Base-by-base conservation (phyloP, 1,140 invertebrate genomes). In the Cyphomyrmex costatus region DNA sequence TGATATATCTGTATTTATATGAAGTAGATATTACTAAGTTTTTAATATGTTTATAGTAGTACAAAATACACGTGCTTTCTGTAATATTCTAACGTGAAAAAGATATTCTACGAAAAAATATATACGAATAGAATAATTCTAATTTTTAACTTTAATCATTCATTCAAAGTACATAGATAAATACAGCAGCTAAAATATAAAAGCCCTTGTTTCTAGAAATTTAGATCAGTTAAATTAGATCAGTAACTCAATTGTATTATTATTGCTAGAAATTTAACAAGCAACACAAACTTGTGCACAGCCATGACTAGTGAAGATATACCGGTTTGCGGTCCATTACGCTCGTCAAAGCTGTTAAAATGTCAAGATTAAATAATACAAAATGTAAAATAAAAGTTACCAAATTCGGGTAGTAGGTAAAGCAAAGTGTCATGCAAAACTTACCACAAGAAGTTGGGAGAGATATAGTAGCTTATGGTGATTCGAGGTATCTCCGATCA, bases 381-480 rank as follows among this genome's bases (percentile, higher is more conserved):
- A 4, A 65, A 24, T 60, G 58, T 86, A 77, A 85, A 66, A 85
- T 56, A 49, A 66, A 65, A 70, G 58, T 76, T 49, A 33, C 8
- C n/a, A 21, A 24, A 49, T 51, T 73, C 36, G 74, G 79, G 76
- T 49, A 24, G 85, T 66, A 73, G 27, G 36, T 60, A n/a, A 85
- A 80, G 70, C 76, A 58, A 76, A 65, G 85, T 61, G 73, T 51
- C 94, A 95, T 95, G 94, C 94, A 94, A 36, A 93, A 96, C 95
- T 95, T 96, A 96, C 95, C 96, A 95, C 89, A 78, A 94, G 94
- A 84, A 96, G 94, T 96, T 96, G 95, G 76, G 95, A 96, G 91
- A 96, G 94, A 94, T 96, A 96, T 92, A 96, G 95, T 91, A 96
- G 94, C 93, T 95, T 96, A 95, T 96, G 95, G 87, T 96, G 95